Evolutionary conservation across 35 echinoderm and acorn worm genomes (phyloP).

Genomic region (Eucidaris tribuloides): DNA sequence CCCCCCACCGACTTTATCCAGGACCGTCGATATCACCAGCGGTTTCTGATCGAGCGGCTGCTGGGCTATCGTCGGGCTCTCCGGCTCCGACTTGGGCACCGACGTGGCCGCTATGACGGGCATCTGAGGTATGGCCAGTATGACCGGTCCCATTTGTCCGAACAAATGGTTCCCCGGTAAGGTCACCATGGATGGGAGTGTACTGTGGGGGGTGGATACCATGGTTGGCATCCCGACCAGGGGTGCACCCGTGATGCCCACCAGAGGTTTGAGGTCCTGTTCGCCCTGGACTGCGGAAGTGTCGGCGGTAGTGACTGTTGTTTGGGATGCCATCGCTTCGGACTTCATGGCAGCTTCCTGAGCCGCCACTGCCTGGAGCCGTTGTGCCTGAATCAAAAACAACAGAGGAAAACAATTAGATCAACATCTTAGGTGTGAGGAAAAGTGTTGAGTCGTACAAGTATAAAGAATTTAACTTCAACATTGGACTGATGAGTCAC

Average conservation of each 20-base stretch:
- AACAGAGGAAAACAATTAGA: background rate
- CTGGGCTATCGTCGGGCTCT: background rate
- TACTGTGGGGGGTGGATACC: background rate
- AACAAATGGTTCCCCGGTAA: background rate
- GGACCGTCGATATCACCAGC: background rate
- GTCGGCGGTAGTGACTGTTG: conserved; percentile 2
- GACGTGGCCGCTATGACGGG: conserved; percentile 10
- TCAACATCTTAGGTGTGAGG: too few relatives aligned
- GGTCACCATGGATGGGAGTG: background rate
- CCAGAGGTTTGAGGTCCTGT: background rate
- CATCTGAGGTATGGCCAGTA: conserved; percentile 46
- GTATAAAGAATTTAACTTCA: background rate
- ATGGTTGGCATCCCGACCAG: background rate
- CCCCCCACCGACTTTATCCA: background rate
- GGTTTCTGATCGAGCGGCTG: background rate
- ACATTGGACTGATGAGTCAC: background rate
- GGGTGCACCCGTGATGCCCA: background rate
- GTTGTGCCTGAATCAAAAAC: background rate
- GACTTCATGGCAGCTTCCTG: background rate
- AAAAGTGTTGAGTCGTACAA: too few relatives aligned
- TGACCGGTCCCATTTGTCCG: conserved; percentile 25
- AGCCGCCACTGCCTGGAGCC: background rate
- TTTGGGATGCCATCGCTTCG: background rate
- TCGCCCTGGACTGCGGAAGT: background rate
- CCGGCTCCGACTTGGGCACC: background rate